phyloP scores from a whole-genome alignment of 2,797 vertebrate species.

The Thunnus albacares region DNA sequence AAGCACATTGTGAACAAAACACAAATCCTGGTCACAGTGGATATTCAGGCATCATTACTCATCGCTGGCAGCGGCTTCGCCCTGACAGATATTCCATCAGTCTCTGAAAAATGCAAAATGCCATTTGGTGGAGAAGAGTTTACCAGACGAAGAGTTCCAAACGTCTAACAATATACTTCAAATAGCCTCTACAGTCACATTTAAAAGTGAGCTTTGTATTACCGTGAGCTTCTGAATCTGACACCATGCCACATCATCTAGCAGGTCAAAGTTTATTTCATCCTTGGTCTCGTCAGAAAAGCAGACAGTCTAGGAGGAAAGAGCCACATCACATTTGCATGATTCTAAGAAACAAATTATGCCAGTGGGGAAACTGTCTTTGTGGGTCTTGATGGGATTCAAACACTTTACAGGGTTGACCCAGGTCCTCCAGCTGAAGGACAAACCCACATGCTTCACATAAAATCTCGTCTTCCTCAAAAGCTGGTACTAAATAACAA shows the following conservation, averaged over 20 bases:
- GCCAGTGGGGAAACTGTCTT: too few relatives aligned
- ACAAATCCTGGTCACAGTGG: background rate
- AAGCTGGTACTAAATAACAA: background rate
- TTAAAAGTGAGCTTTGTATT: slow-evolving; percentile 11
- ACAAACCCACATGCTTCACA: too few relatives aligned
- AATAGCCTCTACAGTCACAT: background rate
- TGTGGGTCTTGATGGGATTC: too few relatives aligned
- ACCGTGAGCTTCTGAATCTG: slow-evolving; percentile 89
- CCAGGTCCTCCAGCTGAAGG: too few relatives aligned
- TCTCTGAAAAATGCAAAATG: slow-evolving; percentile 66
- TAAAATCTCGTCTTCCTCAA: background rate
- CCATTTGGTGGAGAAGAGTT: background rate
- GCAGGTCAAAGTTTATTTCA: slow-evolving; percentile 84
- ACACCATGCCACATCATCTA: slow-evolving; percentile 86
- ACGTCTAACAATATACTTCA: background rate
- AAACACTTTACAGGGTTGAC: background rate
- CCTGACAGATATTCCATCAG: slow-evolving; percentile 79
- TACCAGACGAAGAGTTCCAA: background rate
- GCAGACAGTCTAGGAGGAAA: slow-evolving; percentile 78
- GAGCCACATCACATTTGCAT: background rate
- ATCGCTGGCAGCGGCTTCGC: slow-evolving; percentile 45
- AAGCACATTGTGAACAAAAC: background rate
- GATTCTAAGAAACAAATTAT: background rate
- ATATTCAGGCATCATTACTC: background rate
- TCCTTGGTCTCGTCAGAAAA: slow-evolving; percentile 87